Base-by-base conservation (phyloP, 2,888 invertebrate species). In the Callyntrura guangdongensis region DNA sequence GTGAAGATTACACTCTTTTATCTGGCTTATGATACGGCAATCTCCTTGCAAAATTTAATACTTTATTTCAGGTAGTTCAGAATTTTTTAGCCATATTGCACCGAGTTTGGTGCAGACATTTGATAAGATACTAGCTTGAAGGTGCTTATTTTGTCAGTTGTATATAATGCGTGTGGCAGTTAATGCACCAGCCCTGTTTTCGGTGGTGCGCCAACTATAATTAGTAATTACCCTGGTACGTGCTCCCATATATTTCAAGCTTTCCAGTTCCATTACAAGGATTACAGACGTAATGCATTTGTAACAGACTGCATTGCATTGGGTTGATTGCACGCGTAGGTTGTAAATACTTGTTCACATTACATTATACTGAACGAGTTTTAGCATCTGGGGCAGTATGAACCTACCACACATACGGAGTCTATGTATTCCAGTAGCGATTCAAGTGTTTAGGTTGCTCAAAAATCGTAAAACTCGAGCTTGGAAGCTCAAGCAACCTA, bases 181-280 rank as follows among this genome's bases (percentile, higher is more conserved):
- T 45, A 72, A 72, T 72, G 72, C 74, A 74, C 49, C 45, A 45
- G n/a, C 22, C 47, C 4, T 74, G 49, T 74, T 74, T 36, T 47
- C 27, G 20, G 74, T 11, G 47, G 47, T 22, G 47, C 9, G 49
- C 74, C 74, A 74, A 22, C 12, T 1, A 49, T 74, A 74, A 74
- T 74, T 74, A 74, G 49, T 74, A 74, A 74, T 74, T 74, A 74
- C 22, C 11, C 14, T 74, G 49, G 36, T 74, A 74, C 74, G 74
- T 49, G 74, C 74, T 74, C 0, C 36, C 36, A 6, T 36, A 36
- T 36, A 36, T 49, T 47, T 12, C 12, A 74, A 11, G 20, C 47
- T 12, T 74, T 67, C 36, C 36, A 6, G 36, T 36, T n/a, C n/a
- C n/a, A 56, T n/a, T 56, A 56, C 17, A n/a, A n/a, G n/a, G n/a